These are phyloP conservation scores for Carposina sasakii DNA, from an alignment of 1,140 invertebrate species.

Conservation along the genomic window DNA sequence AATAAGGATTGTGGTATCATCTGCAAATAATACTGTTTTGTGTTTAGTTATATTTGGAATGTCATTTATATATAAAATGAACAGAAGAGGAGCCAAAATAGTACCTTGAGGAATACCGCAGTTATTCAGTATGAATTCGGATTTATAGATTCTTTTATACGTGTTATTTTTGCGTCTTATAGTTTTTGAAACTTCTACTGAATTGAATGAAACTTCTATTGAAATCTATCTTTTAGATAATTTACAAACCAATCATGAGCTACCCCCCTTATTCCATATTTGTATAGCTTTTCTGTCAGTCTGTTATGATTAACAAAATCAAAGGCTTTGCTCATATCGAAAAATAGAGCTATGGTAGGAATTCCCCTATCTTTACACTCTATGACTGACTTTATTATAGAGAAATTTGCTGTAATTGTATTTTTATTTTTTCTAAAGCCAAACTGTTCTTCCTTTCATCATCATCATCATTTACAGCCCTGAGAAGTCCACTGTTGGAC, in stretches of 20 bases:
- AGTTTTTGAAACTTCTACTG: not conserved
- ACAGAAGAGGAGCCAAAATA: not conserved
- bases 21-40: not conserved
- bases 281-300: not conserved
- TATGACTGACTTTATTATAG: not conserved
- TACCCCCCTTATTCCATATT: not conserved
- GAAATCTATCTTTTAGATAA: not conserved
- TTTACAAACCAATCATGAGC: not conserved
- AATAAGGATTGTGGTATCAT: not conserved
- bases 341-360: conserved; percentile 3
- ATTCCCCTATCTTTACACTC: not conserved
- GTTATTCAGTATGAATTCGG: not conserved
- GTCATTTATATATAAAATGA: not conserved
- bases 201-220: no score
- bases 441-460: not conserved
- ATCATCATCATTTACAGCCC: no score
- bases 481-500: no score
- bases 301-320: conserved; percentile 10
- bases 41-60: not conserved
- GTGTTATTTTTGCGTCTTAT: not conserved
- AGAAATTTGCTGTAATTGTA: not conserved
- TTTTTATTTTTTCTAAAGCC: not conserved
- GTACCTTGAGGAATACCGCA: not conserved
- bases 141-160: not conserved
- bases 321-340: conserved; percentile 12